Conservation (phyloP, 2,888 invertebrate genomes). For the Deilephila porcellus region DNA sequence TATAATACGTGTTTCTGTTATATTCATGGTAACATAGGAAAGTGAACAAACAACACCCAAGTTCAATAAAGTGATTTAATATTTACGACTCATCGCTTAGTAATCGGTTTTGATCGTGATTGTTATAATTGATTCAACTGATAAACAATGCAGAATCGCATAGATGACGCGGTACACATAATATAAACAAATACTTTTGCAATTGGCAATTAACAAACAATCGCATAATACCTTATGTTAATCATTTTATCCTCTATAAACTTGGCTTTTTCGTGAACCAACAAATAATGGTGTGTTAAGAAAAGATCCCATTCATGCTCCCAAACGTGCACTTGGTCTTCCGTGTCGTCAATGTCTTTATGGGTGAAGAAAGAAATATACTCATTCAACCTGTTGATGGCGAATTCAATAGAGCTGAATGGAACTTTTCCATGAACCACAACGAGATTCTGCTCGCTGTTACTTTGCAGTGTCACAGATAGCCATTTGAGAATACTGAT, state of each 20-base stretch:
- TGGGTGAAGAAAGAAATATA: slow-evolving; percentile 90
- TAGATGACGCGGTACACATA: slow-evolving; percentile 37
- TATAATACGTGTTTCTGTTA: neutral
- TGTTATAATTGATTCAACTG: slow-evolving; percentile 38
- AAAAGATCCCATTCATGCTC: slow-evolving; percentile 96
- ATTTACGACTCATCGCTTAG: slow-evolving; percentile 1
- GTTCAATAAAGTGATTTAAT: neutral
- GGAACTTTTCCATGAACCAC: slow-evolving; percentile 88
- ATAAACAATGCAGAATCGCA: slow-evolving; percentile 50
- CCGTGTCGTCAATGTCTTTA: slow-evolving; percentile 91
- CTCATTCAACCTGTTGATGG: slow-evolving; percentile 90
- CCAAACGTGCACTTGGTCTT: slow-evolving; percentile 87
- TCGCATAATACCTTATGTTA: slow-evolving; percentile 63
- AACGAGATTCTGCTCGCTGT: slow-evolving; percentile 84
- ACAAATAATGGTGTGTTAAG: slow-evolving; percentile 87
- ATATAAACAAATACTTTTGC: slow-evolving; percentile 37
- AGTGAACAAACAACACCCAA: neutral
- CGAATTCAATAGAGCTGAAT: slow-evolving; percentile 91
- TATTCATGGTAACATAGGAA: neutral
- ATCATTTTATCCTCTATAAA: slow-evolving; percentile 74
- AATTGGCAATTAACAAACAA: slow-evolving; percentile 16
- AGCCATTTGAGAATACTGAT: slow-evolving; percentile 93
- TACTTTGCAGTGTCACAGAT: slow-evolving; percentile 82
- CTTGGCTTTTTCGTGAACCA: slow-evolving; percentile 87
- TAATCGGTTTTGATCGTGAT: slow-evolving; percentile 37